These are phyloP conservation scores for Muntiacus reevesi DNA, from an alignment of 2,113 vertebrate genomes.

Conservation along the genomic window DNA sequence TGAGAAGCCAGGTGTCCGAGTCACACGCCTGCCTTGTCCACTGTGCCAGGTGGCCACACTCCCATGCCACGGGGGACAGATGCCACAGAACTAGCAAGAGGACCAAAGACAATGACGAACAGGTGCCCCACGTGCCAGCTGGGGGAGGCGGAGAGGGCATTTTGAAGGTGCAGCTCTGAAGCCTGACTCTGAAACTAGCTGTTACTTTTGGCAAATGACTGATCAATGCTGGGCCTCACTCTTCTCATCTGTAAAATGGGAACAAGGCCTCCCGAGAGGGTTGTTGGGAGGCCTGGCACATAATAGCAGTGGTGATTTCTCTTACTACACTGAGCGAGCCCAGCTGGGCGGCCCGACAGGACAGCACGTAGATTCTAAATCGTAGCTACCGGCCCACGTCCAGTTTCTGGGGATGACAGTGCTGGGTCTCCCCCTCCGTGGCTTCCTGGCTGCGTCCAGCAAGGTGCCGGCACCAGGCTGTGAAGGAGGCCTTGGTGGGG, in stretches of 20 bases:
- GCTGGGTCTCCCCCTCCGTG: rapidly evolving
- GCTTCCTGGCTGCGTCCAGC: neutral
- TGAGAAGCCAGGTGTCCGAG: rapidly evolving
- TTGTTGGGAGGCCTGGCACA: neutral
- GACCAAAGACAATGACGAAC: neutral
- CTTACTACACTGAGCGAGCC: neutral
- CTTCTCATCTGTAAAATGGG: neutral
- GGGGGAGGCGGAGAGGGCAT: rapidly evolving
- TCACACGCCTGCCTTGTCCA: rapidly evolving
- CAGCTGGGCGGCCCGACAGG: neutral
- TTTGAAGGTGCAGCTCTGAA: neutral
- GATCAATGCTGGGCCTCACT: neutral
- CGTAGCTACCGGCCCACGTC: rapidly evolving
- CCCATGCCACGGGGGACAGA: neutral
- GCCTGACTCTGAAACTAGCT: neutral
- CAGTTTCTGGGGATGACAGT: neutral
- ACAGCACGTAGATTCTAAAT: neutral
- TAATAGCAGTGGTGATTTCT: neutral
- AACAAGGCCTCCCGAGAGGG: neutral
- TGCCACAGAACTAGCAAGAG: neutral
- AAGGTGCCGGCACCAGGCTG: rapidly evolving
- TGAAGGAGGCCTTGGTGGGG: no score
- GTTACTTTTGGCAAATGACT: neutral
- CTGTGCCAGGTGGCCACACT: neutral
- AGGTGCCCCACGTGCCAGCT: rapidly evolving